These are phyloP conservation scores for Colistium nudipinnis DNA, from an alignment of 2,113 vertebrate genomes.

Conservation along the genomic window DNA sequence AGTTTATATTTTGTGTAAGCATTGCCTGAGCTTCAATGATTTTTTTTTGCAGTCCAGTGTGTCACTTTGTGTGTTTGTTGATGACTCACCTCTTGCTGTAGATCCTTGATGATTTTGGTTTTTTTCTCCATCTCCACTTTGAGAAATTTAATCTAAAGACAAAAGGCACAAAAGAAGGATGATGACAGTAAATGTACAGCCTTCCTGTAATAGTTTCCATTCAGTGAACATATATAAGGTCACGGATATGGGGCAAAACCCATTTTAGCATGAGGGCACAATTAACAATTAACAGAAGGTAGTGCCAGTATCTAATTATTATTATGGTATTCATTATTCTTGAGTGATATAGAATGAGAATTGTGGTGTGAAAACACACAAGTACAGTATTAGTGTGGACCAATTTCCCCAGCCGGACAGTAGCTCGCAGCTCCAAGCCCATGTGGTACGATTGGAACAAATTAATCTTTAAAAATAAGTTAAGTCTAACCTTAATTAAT, in stretches of 20 bases:
- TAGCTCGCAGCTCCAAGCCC: background rate
- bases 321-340: background rate
- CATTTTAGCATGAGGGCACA: background rate
- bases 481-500: too few relatives aligned
- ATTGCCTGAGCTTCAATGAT: too few relatives aligned
- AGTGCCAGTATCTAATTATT: background rate
- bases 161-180: slow-evolving; percentile 30
- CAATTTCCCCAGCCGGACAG: background rate
- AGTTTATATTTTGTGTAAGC: too few relatives aligned
- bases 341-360: background rate
- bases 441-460: slow-evolving; percentile 3
- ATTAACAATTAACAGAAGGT: background rate
- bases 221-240: slow-evolving; percentile 8
- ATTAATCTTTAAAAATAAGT: too few relatives aligned
- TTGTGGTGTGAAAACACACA: background rate
- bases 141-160: slow-evolving; percentile 92
- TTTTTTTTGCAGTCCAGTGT: background rate
- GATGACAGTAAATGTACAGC: background rate
- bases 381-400: background rate
- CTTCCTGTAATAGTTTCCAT: background rate
- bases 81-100: slow-evolving; percentile 93
- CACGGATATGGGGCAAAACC: background rate
- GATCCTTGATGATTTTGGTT: slow-evolving; percentile 96
- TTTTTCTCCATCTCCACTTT: slow-evolving; percentile 99
- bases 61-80: background rate